Evolutionary conservation across 2,113 vertebrate species (phyloP).

Genomic region (Acrocephalus kingi): DNA sequence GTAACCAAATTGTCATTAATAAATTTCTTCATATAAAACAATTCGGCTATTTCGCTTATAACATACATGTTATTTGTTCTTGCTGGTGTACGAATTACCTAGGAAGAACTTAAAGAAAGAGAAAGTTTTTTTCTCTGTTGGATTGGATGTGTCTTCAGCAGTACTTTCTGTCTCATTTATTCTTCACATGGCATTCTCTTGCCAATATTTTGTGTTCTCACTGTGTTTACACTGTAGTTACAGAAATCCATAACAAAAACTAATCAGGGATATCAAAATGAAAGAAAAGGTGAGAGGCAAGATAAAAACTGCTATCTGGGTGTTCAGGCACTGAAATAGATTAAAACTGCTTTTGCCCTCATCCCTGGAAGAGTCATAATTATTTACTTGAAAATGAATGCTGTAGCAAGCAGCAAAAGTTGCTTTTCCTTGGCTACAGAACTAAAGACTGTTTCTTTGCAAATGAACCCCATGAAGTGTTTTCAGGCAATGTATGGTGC

Average conservation of each 20-base stretch:
- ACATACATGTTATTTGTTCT: not conserved
- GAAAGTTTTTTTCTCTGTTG: not conserved
- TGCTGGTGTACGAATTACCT: not conserved
- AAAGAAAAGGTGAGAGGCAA: not conserved
- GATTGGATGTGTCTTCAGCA: not conserved
- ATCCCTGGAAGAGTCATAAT: not conserved
- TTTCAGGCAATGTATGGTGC: not conserved
- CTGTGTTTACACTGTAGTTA: not conserved
- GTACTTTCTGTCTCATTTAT: not conserved
- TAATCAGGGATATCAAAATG: not conserved
- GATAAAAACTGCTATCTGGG: not conserved
- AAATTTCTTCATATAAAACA: too few relatives aligned
- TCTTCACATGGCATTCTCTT: not conserved
- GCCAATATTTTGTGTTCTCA: not conserved
- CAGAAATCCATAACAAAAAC: not conserved
- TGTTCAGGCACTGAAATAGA: not conserved
- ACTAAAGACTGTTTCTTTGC: not conserved
- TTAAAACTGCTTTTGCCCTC: not conserved
- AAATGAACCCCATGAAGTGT: not conserved
- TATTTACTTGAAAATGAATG: not conserved
- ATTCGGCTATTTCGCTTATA: not conserved
- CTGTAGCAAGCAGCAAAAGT: not conserved
- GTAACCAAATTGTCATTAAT: too few relatives aligned
- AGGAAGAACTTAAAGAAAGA: not conserved
- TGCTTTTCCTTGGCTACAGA: not conserved